A percentile compares a stretch with the other conserved stretches of the same genome.
Evolutionary conservation across 2,797 vertebrate genomes (phyloP).

Genomic region (Columba guinea): DNA sequence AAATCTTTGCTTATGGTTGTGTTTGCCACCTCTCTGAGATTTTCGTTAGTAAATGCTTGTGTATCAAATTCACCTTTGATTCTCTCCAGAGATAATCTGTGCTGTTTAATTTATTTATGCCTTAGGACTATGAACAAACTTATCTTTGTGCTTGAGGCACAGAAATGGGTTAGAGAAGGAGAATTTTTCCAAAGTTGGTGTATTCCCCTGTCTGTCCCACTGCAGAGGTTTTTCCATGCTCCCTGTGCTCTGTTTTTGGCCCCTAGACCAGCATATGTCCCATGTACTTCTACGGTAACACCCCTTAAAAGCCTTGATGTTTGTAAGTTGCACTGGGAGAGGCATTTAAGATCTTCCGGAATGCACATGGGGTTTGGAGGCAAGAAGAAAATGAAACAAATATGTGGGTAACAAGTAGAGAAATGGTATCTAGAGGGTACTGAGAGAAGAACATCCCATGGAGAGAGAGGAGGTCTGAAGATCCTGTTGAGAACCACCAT

Average conservation of each 20-base stretch:
- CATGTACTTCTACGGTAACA: neutral
- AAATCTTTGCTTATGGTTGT: slow-evolving; percentile 69
- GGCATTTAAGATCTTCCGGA: neutral
- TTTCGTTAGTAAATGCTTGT: slow-evolving; percentile 6
- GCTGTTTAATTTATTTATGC: slow-evolving; percentile 18
- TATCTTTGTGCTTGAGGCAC: neutral
- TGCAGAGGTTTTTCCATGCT: neutral
- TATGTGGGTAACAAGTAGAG: neutral
- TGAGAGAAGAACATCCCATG: neutral
- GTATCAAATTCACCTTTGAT: slow-evolving; percentile 36
- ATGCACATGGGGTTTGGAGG: neutral
- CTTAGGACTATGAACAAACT: neutral
- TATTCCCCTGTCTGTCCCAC: neutral
- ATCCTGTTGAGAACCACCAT: neutral
- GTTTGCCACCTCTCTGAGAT: slow-evolving; percentile 50
- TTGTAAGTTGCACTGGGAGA: neutral
- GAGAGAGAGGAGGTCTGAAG: neutral
- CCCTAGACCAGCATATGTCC: neutral
- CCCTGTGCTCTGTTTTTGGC: neutral
- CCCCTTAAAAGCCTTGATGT: neutral
- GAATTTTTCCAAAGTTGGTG: neutral
- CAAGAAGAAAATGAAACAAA: neutral
- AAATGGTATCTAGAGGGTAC: neutral
- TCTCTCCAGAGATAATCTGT: slow-evolving; percentile 16
- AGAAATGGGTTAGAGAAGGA: neutral